Base-by-base conservation (phyloP, 2,113 vertebrate species). In the Tetrao urogallus region DNA sequence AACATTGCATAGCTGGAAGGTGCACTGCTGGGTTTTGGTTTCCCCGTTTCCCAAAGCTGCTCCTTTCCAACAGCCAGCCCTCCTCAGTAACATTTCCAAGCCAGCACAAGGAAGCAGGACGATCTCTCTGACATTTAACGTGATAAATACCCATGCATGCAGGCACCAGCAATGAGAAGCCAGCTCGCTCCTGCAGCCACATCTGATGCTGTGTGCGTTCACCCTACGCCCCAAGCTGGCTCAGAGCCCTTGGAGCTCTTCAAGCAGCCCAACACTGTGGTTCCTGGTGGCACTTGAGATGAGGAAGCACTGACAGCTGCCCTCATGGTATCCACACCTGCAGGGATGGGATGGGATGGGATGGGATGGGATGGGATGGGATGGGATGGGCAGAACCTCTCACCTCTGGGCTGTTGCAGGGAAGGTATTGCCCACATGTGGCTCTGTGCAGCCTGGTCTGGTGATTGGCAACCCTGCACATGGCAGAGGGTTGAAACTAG, bases 41-140 rank as follows among this genome's bases (percentile, higher is more conserved):
- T 70, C 42, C 34, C 7, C 4, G 0, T 10, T 10, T 80, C 52
- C 56, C 61, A 16, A 52, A 34, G 3, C 13, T 4, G 24, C 12
- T 5, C 16, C 67, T 14, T 32, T 5, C 3, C 0, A 6, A 34
- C 32, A 32, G 9, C 2, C 3, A 8, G 43, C 43, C 4, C 47
- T 0, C 0, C 0, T 2, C 15, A 40, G 0, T 25, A 50, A 56
- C 7, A 0, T 24, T 27, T 22, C 20, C 10, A 5, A n/a, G 36
- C 34, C 3, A 64, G 81, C 74, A 47, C 1, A 0, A 61, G 47
- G 58, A 40, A 11, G 6, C 8, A 24, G 65, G 60, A 34, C 24
- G 1, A 54, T 2, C 17, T 58, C 40, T 6, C 65, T 58, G 82
- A 25, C 13, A 11, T 47, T 70, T 34, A 21, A 34, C 2, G 1